phyloP scores from a whole-genome alignment of 2,113 vertebrate genomes.

The Lates calcarifer region DNA sequence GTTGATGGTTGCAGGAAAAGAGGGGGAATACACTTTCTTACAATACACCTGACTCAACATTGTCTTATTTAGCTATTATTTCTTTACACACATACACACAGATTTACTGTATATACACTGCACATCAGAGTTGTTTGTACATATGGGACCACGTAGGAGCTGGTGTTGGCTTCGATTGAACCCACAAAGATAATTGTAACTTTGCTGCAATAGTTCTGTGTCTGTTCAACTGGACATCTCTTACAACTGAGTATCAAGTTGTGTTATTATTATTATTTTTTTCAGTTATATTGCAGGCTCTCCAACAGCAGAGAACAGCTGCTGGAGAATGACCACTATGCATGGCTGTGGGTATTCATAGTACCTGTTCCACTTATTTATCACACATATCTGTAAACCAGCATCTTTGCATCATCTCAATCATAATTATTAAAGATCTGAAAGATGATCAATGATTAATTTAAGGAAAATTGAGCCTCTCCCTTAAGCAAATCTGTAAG shows the following conservation, averaged over 20 bases:
- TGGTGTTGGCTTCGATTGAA: conserved; percentile 31
- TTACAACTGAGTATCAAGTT: not conserved
- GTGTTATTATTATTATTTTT: too few relatives aligned
- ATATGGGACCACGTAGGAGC: conserved; percentile 21
- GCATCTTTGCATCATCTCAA: not conserved
- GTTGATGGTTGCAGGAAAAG: too few relatives aligned
- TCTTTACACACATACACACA: too few relatives aligned
- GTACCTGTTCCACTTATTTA: not conserved
- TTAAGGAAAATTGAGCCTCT: too few relatives aligned
- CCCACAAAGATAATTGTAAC: conserved; percentile 45
- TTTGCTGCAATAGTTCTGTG: not conserved
- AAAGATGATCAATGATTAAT: not conserved
- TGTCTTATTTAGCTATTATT: too few relatives aligned
- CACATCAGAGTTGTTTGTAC: conserved; percentile 1
- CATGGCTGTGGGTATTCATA: not conserved
- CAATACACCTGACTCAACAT: too few relatives aligned
- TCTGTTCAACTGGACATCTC: not conserved
- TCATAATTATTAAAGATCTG: not conserved
- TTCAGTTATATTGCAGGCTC: too few relatives aligned
- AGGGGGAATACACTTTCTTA: too few relatives aligned
- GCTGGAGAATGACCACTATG: not conserved
- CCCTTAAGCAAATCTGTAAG: too few relatives aligned
- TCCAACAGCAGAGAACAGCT: too few relatives aligned
- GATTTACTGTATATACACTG: too few relatives aligned
- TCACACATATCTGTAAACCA: not conserved